These are phyloP conservation scores for Anaspis maculata DNA, from an alignment of 2,888 invertebrate genomes.

Conservation along the genomic window DNA sequence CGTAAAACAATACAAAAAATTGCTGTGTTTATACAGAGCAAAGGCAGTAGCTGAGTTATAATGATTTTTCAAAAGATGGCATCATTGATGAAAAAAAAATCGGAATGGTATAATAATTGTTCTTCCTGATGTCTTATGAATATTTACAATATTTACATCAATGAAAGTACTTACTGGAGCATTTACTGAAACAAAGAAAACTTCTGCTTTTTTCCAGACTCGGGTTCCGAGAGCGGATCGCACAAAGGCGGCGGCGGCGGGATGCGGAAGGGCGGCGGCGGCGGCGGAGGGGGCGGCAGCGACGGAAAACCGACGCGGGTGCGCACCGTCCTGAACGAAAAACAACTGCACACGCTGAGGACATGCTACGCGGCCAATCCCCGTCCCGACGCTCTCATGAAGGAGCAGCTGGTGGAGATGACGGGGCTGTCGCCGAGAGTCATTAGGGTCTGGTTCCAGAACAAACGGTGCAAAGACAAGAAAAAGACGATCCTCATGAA, in stretches of 20 bases:
- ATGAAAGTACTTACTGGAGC: too few species aligned
- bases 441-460: slow-evolving; percentile 99
- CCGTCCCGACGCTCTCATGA: slow-evolving; percentile 97
- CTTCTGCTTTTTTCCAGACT: slow-evolving; percentile 51
- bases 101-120: too few species aligned
- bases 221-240: slow-evolving; percentile 85
- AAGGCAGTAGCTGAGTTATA: too few species aligned
- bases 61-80: too few species aligned
- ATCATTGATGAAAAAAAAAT: too few species aligned
- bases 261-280: slow-evolving; percentile 45
- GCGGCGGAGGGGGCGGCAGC: slow-evolving; percentile 47
- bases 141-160: too few species aligned
- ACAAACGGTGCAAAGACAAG: slow-evolving; percentile 96
- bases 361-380: slow-evolving; percentile 98
- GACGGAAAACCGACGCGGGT: slow-evolving; percentile 98
- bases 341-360: slow-evolving; percentile 93
- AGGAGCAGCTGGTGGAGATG: slow-evolving; percentile 99
- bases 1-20: too few species aligned
- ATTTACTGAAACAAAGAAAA: too few species aligned
- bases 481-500: slow-evolving; percentile 95
- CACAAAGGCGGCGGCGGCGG: slow-evolving; percentile 62
- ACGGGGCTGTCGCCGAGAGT: slow-evolving; percentile 94
- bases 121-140: too few species aligned
- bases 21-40: too few species aligned
- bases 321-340: slow-evolving; percentile 96